phyloP scores from a whole-genome alignment of 2,113 vertebrate genomes.

The Ictalurus punctatus region DNA sequence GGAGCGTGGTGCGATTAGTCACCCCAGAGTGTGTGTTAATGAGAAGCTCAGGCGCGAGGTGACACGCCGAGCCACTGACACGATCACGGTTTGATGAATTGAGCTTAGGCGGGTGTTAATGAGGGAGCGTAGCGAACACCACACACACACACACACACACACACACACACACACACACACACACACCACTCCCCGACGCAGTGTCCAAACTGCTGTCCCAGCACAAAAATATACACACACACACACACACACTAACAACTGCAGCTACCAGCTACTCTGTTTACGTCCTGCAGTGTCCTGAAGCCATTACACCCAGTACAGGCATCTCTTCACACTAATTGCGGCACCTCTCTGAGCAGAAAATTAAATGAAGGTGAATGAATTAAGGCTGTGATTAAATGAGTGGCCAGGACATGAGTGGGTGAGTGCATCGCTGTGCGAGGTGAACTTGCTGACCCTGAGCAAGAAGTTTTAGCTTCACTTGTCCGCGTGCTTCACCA shows the following conservation, averaged over 20 bases:
- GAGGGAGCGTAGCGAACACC: slow-evolving; percentile 51
- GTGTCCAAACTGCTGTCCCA: slow-evolving; percentile 39
- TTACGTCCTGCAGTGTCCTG: slow-evolving; percentile 16
- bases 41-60: slow-evolving; percentile 55
- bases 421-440: background rate
- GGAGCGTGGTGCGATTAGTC: slow-evolving; percentile 60
- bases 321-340: slow-evolving; percentile 34
- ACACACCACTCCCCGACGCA: background rate
- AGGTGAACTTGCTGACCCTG: slow-evolving; percentile 11
- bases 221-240: slow-evolving; percentile 37
- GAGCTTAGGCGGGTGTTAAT: slow-evolving; percentile 66
- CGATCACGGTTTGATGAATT: slow-evolving; percentile 63
- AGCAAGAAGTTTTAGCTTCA: slow-evolving; percentile 1
- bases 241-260: slow-evolving; percentile 43
- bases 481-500: background rate
- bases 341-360: slow-evolving; percentile 34
- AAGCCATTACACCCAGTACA: slow-evolving; percentile 35
- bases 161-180: slow-evolving; percentile 25
- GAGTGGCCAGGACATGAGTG: slow-evolving; percentile 10
- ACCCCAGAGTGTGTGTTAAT: slow-evolving; percentile 56
- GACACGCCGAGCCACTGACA: slow-evolving; percentile 53
- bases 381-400: slow-evolving; percentile 29
- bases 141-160: slow-evolving; percentile 35
- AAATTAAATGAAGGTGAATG: slow-evolving; percentile 31
- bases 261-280: slow-evolving; percentile 33